phyloP scores from a whole-genome alignment of 2,888 invertebrate species.

The Mythimna lalbum region DNA sequence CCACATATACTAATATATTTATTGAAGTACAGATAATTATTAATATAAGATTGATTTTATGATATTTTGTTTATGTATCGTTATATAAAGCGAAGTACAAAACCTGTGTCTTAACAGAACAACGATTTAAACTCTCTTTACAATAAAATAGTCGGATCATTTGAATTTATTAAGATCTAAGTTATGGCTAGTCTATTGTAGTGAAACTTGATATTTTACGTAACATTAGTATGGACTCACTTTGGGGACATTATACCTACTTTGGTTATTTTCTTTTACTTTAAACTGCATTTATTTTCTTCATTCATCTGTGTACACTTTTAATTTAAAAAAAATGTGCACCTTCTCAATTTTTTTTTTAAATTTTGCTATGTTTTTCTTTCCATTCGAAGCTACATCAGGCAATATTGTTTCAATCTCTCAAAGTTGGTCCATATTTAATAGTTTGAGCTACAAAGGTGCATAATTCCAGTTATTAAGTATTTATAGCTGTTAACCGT shows the following conservation, averaged over 20 bases:
- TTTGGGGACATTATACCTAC: slow-evolving; percentile 30
- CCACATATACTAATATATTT: slow-evolving; percentile 64
- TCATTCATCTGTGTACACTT: not conserved
- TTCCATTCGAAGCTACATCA: not conserved
- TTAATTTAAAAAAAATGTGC: not conserved
- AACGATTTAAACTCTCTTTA: slow-evolving; percentile 66
- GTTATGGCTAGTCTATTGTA: slow-evolving; percentile 62
- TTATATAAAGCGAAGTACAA: slow-evolving; percentile 73
- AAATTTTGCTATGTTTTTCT: not conserved
- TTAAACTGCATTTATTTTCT: slow-evolving; percentile 14
- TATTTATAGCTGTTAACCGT: slow-evolving; percentile 62
- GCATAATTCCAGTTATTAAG: slow-evolving; percentile 63
- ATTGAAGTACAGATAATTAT: slow-evolving; percentile 48
- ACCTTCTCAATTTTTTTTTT: not conserved
- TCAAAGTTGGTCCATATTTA: slow-evolving; percentile 42
- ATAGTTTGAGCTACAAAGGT: slow-evolving; percentile 52
- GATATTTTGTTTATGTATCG: slow-evolving; percentile 42
- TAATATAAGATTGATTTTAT: slow-evolving; percentile 52
- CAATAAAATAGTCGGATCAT: slow-evolving; percentile 47
- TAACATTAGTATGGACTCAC: slow-evolving; percentile 34
- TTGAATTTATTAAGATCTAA: slow-evolving; percentile 59
- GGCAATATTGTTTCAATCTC: slow-evolving; percentile 1
- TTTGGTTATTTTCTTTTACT: not conserved
- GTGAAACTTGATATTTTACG: slow-evolving; percentile 39
- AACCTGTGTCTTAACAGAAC: slow-evolving; percentile 78